Evolutionary conservation across 92 coral and sea anemone genomes (phyloP).

Genomic region (Paragorgia papillata): DNA sequence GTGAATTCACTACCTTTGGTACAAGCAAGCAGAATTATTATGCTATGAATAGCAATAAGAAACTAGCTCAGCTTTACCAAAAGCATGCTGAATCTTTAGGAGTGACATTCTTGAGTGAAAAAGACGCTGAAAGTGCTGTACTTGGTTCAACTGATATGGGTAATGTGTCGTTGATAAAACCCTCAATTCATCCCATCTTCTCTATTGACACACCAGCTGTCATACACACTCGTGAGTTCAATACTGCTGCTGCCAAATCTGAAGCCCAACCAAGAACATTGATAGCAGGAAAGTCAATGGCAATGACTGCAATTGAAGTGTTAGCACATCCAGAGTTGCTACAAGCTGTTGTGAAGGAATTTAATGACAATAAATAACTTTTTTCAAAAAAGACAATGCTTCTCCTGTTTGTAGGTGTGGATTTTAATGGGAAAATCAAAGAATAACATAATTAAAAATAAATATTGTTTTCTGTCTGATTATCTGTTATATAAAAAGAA

Average conservation of each 20-base stretch:
- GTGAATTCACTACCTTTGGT: slow-evolving; percentile 43
- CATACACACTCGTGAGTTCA: slow-evolving; percentile 55
- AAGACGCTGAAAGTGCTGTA: slow-evolving; percentile 41
- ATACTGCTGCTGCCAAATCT: slow-evolving; percentile 45
- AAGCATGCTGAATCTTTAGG: slow-evolving; percentile 85
- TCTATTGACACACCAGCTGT: slow-evolving; percentile 47
- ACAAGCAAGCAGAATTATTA: slow-evolving; percentile 24
- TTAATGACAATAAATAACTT: slow-evolving; percentile 13
- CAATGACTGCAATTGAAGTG: slow-evolving; percentile 57
- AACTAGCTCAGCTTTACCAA: slow-evolving; percentile 78
- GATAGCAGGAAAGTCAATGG: slow-evolving; percentile 62
- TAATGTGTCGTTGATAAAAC: slow-evolving; percentile 54
- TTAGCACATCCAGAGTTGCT: slow-evolving; percentile 46
- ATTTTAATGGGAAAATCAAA: no score
- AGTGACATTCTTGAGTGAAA: slow-evolving; percentile 55
- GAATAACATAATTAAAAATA: no score
- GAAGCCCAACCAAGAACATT: slow-evolving; percentile 54
- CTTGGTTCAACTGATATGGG: slow-evolving; percentile 66
- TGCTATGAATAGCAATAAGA: slow-evolving; percentile 66
- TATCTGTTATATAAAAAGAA: no score
- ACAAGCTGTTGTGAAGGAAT: slow-evolving; percentile 42
- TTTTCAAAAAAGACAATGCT: background rate
- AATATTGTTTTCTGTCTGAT: no score
- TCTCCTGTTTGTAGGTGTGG: no score
- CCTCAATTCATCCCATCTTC: slow-evolving; percentile 60